A percentile compares a stretch with the other conserved stretches of the same genome.
phyloP scores from a whole-genome alignment of 2,888 invertebrate genomes.

The Diarsia brunnea region DNA sequence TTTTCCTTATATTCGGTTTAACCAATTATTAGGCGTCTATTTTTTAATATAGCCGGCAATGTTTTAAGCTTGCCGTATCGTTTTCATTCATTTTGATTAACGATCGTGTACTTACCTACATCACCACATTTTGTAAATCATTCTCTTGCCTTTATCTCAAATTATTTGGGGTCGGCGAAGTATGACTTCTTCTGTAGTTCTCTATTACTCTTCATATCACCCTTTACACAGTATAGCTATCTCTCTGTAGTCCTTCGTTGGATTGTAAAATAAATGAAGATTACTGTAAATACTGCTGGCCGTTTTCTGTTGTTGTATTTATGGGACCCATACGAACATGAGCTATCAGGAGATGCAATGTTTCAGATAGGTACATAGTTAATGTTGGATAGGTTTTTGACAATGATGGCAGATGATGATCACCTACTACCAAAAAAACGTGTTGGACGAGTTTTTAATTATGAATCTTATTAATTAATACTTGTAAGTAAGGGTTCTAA shows the following conservation, averaged over 20 bases:
- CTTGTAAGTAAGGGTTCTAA: background rate
- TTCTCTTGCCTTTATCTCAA: background rate
- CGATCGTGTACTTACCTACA: background rate
- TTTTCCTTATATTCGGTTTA: constrained; percentile 41
- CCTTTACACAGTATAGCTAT: too few species aligned
- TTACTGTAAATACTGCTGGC: background rate
- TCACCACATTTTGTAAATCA: background rate
- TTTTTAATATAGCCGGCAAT: background rate
- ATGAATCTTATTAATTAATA: background rate
- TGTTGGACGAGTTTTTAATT: background rate
- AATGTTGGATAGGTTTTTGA: too few species aligned
- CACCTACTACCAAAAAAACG: background rate
- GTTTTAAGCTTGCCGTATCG: background rate
- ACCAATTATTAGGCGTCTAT: constrained; percentile 1
- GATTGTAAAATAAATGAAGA: background rate
- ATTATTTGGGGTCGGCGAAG: too few species aligned
- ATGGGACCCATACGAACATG: background rate
- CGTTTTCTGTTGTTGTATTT: background rate
- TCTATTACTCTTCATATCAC: too few species aligned
- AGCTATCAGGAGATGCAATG: too few species aligned
- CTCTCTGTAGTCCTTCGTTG: too few species aligned
- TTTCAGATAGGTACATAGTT: too few species aligned
- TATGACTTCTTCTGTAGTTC: too few species aligned
- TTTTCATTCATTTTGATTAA: background rate
- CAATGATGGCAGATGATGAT: background rate